phyloP scores from a whole-genome alignment of 2,797 vertebrate genomes.

The Australoheros facetus region DNA sequence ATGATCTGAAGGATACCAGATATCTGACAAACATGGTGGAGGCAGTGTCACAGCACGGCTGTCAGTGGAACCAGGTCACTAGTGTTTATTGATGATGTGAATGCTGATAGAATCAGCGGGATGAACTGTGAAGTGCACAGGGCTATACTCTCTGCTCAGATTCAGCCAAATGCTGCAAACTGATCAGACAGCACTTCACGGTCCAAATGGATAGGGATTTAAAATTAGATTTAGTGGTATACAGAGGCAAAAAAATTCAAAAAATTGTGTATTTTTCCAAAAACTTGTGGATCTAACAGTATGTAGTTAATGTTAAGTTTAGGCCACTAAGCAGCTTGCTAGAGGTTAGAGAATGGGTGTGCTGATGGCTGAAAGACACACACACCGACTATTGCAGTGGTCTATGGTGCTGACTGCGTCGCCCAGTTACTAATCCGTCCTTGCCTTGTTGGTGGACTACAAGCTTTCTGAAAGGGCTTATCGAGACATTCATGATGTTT shows the following conservation, averaged over 20 bases:
- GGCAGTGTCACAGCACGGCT: background rate
- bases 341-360: background rate
- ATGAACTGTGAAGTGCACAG: background rate
- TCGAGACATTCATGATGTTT: slow-evolving; percentile 18
- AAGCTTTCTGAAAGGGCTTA: slow-evolving; percentile 11
- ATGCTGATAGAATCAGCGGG: background rate
- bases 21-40: background rate
- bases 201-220: background rate
- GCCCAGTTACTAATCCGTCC: background rate
- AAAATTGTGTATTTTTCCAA: background rate
- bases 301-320: too few species aligned
- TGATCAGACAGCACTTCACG: background rate
- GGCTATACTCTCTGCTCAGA: background rate
- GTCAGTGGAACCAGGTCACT: background rate
- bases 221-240: background rate
- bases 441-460: background rate
- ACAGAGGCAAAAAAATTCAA: background rate
- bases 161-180: too few species aligned
- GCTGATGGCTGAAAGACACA: background rate
- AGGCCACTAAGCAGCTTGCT: too few species aligned
- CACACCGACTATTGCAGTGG: background rate
- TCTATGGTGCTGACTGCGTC: background rate
- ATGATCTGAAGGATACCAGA: background rate
- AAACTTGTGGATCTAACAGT: too few species aligned
- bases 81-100: background rate